Base-by-base conservation (phyloP, 2,113 vertebrate genomes). In the Lophura nycthemera region DNA sequence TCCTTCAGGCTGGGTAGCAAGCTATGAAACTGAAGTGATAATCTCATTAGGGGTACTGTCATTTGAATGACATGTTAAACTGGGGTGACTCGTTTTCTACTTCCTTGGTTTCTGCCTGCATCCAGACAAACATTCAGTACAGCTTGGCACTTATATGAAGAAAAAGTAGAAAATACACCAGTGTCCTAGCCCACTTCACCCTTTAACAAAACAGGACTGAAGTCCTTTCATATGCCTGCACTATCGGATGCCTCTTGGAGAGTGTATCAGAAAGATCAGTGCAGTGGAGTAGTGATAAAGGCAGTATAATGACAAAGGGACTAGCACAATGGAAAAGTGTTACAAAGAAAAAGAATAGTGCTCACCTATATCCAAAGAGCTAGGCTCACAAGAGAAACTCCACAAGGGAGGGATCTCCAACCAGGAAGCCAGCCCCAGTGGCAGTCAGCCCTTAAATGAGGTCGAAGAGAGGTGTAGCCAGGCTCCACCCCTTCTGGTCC, bases 21-120 rank as follows among this genome's bases (percentile, higher is more conserved):
- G 27, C 36, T 83, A 59, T 57, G 87, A 83, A 93, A 92, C 67
- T 29, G 25, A 36, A 56, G 67, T 2, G 6, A 60, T 59, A 60
- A 92, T 67, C 32, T 59, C 64, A 67, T 30, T 73, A 25, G 4
- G 20, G 42, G 32, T 17, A 54, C 81, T 66, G 75, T 79, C 89
- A 93, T 79, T 76, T 84, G 77, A 78, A 89, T 79, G 71, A 92
- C 76, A 92, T 38, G 34, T 72, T 95, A 77, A 93, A 88, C 85
- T 78, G 54, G 94, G 69, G 72, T 88, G 74, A 92, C 84, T 91
- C 82, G 29, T 64, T 85, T 82, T 65, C 82, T 64, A 17, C 82
- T 89, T 64, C 75, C 70, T 89, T 74, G 25, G 50, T 88, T 91
- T 86, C 91, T 67, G 10, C 38, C 79, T 24, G 3, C 50, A 67